A percentile compares a stretch with the other conserved stretches of the same genome.
Evolutionary conservation across 30 jellyfish, hydroid and myxozoan species (phyloP).

Genomic region (Morbakka virulenta): DNA sequence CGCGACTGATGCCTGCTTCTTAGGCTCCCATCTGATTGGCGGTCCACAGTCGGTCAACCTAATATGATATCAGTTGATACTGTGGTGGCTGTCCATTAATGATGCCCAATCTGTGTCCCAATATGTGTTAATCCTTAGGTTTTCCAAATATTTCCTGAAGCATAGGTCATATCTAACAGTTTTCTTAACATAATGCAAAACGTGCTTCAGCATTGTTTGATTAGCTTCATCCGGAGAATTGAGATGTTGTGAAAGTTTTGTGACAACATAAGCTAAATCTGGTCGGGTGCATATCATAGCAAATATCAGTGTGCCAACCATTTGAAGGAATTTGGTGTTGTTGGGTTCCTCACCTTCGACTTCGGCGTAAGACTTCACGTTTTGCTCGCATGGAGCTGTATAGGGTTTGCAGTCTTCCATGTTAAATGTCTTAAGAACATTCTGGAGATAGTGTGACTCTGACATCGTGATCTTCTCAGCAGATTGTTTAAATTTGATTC

Average conservation of each 20-base stretch:
- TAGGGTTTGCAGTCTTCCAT: constrained; percentile 23
- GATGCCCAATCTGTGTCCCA: constrained; percentile 67
- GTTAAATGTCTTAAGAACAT: background rate
- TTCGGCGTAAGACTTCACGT: constrained; percentile 4
- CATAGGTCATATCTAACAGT: constrained; percentile 2
- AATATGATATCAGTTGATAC: constrained; percentile 18
- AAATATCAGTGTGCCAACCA: constrained; percentile 16
- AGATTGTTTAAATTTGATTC: constrained; percentile 2
- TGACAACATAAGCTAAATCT: constrained; percentile 23
- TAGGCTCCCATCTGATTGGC: constrained; percentile 36
- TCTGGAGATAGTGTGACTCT: background rate
- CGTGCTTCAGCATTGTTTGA: constrained; percentile 11
- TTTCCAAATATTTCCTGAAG: background rate
- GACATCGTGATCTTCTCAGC: constrained; percentile 25
- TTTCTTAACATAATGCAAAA: constrained; percentile 14
- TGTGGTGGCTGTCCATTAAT: constrained; percentile 12
- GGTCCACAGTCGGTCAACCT: background rate
- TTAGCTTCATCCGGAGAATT: background rate
- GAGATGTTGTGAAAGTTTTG: constrained; percentile 33
- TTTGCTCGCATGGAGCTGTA: constrained; percentile 21
- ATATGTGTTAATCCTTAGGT: background rate
- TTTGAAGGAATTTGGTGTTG: background rate
- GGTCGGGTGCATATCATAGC: constrained; percentile 52
- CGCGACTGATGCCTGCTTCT: constrained; percentile 36
- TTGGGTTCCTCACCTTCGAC: background rate